Percentiles rank a stretch among this genome's conserved stretches.
phyloP scores from a whole-genome alignment of 1,140 invertebrate genomes.

The Caerostris darwini region DNA sequence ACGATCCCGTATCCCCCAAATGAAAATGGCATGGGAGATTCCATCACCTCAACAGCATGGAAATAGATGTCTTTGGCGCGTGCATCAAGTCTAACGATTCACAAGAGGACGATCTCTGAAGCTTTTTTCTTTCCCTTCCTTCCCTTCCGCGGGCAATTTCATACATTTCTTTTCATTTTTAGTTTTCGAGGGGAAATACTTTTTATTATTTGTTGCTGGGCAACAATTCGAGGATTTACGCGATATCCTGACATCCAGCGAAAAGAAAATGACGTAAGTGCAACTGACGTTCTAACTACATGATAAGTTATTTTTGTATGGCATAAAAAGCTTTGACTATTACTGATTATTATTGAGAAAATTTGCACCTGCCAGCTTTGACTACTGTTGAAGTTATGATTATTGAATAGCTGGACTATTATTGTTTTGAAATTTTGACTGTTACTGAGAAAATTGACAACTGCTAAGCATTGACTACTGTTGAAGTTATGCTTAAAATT shows the following conservation, averaged over 20 bases:
- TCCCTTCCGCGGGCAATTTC: not conserved
- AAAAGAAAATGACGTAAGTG: not conserved
- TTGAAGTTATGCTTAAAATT: too few species aligned
- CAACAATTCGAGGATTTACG: not conserved
- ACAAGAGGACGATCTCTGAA: not conserved
- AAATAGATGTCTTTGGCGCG: conserved; percentile 6
- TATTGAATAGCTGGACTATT: too few species aligned
- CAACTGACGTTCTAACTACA: not conserved
- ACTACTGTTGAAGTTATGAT: too few species aligned
- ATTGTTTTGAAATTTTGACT: too few species aligned
- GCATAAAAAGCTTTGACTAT: too few species aligned
- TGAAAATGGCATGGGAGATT: not conserved
- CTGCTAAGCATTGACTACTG: too few species aligned
- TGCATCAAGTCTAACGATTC: not conserved
- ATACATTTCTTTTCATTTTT: not conserved
- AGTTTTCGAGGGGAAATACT: not conserved
- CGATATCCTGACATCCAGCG: not conserved
- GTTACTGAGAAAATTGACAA: too few species aligned
- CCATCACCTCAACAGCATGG: not conserved
- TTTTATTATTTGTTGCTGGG: not conserved
- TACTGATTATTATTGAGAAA: too few species aligned
- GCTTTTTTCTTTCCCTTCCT: not conserved
- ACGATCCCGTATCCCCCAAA: not conserved
- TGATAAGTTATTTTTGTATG: not conserved
- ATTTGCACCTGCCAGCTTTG: too few species aligned